Conservation (phyloP, 2,113 vertebrate genomes). For the Bolborhynchus lineola region DNA sequence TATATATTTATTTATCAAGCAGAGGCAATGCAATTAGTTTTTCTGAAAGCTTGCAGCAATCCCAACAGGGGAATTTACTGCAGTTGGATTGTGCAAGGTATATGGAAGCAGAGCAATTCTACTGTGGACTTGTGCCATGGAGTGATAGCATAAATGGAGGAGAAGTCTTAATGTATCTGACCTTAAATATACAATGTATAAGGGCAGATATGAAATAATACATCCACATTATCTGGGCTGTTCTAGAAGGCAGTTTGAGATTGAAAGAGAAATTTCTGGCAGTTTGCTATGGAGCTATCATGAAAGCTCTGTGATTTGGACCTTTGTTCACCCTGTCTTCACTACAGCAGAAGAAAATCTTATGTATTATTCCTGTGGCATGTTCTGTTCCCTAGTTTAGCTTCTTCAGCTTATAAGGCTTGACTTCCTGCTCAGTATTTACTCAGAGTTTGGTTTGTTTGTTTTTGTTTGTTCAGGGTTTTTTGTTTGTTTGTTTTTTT, state of each 20-base stretch:
- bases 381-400: not conserved
- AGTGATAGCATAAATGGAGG: not conserved
- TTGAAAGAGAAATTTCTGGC: not conserved
- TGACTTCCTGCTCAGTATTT: not conserved
- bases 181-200: not conserved
- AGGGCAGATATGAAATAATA: not conserved
- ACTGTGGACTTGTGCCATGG: not conserved
- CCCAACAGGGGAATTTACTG: not conserved
- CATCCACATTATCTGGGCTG: not conserved
- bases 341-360: not conserved
- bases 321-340: not conserved
- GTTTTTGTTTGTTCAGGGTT: too few species aligned
- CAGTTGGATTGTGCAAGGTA: not conserved
- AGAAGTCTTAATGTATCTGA: not conserved
- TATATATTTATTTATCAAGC: not conserved
- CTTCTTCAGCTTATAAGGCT: not conserved
- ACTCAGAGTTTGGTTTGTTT: not conserved
- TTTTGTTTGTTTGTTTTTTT: not conserved
- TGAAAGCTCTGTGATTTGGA: not conserved
- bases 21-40: not conserved
- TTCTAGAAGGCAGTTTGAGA: not conserved
- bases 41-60: not conserved
- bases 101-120: not conserved
- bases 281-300: not conserved
- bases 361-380: fast-evolving